Base-by-base conservation (phyloP, 2,888 invertebrate species). In the Anthrax anthrax region DNA sequence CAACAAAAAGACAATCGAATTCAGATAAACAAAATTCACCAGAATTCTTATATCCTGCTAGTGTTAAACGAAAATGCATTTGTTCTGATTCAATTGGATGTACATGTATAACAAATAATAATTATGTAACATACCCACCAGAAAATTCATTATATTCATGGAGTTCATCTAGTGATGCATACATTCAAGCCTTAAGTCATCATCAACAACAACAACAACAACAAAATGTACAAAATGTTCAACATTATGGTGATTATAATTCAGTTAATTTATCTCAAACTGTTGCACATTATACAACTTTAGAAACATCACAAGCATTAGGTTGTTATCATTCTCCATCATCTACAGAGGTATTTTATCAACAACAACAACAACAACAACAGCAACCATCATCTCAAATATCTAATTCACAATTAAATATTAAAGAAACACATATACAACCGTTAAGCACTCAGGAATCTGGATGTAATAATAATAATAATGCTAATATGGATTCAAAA, bases 1-100 rank as follows among this genome's bases (percentile, higher is more conserved):
- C 52, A 16, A 55, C 47, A 29, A 63, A 63, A 47, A 53, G 58
- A 0, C 56, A 50, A 4, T 37, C 50, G 8, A 54, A 48, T 27
- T 27, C 40, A 16, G 23, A 18, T 12, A 37, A 37, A 18, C 14
- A 18, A 18, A 18, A 12, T 29, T 3, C 46, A 39, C 18, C 27
- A 5, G 19, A 32, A 14, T 16, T n/a, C 4, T 32, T 39, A 27
- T 39, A 43, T 36, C 14, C 36, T 13, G 40, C 48, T 13, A 40
- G 18, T 32, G 5, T 44, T 9, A 55, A 56, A 42, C 50, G 50
- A 41, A 53, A 53, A 39, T 56, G 55, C 14, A 47, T 50, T 18
- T 56, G 55, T 44, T 45, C 52, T 1, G 42, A 46, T 16, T 38
- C 48, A 4, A n/a, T n/a, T n/a, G 52, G 34, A 44, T 56, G 55